These are phyloP conservation scores for Poecilus cupreus DNA, from an alignment of 2,888 invertebrate species.

Conservation along the genomic window DNA sequence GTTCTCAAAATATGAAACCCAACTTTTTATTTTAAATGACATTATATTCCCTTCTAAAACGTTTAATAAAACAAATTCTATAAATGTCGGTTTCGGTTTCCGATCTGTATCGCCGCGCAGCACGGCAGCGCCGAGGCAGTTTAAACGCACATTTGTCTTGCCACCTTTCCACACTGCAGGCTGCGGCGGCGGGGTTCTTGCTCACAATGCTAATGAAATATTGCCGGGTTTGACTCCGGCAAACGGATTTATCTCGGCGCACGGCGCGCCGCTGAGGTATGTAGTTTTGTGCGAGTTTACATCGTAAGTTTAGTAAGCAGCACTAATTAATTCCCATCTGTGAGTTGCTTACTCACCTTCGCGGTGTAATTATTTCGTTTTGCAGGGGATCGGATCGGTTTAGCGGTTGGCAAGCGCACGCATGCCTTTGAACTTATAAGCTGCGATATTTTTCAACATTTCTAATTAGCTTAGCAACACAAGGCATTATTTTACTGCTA, in stretches of 20 bases:
- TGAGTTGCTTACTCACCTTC: slow-evolving; percentile 31
- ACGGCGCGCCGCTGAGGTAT: slow-evolving; percentile 41
- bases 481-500: not conserved
- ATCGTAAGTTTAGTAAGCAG: slow-evolving; percentile 26
- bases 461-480: slow-evolving; percentile 13
- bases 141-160: slow-evolving; percentile 50
- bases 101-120: too few relatives aligned
- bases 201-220: slow-evolving; percentile 49
- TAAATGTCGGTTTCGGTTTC: too few relatives aligned
- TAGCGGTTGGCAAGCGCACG: slow-evolving; percentile 2
- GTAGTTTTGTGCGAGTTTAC: slow-evolving; percentile 40
- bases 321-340: slow-evolving; percentile 47
- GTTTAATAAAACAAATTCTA: too few relatives aligned
- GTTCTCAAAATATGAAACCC: too few relatives aligned
- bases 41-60: too few relatives aligned
- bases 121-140: not conserved
- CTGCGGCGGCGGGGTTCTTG: not conserved
- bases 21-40: too few relatives aligned
- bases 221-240: slow-evolving; percentile 23
- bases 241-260: slow-evolving; percentile 32
- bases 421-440: not conserved
- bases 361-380: slow-evolving; percentile 24
- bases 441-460: not conserved
- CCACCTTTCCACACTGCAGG: slow-evolving; percentile 33
- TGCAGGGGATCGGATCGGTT: not conserved